Percentiles rank a stretch among this genome's conserved stretches.
Evolutionary conservation across 2,113 vertebrate genomes (phyloP).

Genomic region (Pachypanchax playfairii): DNA sequence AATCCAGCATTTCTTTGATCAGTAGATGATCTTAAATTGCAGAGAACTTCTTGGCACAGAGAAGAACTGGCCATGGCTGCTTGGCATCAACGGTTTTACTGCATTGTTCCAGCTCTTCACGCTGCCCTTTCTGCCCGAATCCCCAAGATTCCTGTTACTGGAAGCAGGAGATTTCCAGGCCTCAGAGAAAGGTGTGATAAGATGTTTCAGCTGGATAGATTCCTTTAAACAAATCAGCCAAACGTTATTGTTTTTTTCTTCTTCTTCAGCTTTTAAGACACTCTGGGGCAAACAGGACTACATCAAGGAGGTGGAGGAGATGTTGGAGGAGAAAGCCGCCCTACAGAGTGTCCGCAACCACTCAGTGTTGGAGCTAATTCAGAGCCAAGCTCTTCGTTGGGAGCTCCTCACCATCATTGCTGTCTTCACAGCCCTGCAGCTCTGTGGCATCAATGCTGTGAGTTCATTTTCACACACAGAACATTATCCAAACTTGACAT

Average conservation of each 20-base stretch:
- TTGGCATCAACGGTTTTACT: constrained; percentile 71
- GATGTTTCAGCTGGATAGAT: not conserved
- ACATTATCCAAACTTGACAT: too few relatives aligned
- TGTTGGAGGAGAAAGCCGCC: constrained; percentile 78
- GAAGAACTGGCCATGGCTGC: constrained; percentile 80
- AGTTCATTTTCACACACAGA: constrained; percentile 34
- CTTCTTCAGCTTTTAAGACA: constrained; percentile 74
- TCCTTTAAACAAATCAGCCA: not conserved
- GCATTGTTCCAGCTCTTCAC: constrained; percentile 80
- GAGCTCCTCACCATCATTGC: constrained; percentile 77
- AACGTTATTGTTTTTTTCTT: not conserved
- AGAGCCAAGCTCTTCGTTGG: constrained; percentile 69
- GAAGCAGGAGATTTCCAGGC: constrained; percentile 76
- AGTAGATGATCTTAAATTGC: constrained; percentile 16
- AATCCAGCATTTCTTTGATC: too few relatives aligned
- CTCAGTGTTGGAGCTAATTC: constrained; percentile 75
- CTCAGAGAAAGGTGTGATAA: constrained; percentile 78
- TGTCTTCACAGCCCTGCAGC: constrained; percentile 74
- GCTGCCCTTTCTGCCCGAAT: constrained; percentile 85
- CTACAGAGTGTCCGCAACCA: constrained; percentile 63
- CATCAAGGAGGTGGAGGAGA: constrained; percentile 77
- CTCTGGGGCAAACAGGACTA: constrained; percentile 81
- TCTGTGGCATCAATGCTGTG: constrained; percentile 85
- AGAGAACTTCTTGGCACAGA: constrained; percentile 83
- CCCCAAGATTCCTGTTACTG: constrained; percentile 84